Conservation (phyloP, 2,888 invertebrate species). For the Timandra comae region DNA sequence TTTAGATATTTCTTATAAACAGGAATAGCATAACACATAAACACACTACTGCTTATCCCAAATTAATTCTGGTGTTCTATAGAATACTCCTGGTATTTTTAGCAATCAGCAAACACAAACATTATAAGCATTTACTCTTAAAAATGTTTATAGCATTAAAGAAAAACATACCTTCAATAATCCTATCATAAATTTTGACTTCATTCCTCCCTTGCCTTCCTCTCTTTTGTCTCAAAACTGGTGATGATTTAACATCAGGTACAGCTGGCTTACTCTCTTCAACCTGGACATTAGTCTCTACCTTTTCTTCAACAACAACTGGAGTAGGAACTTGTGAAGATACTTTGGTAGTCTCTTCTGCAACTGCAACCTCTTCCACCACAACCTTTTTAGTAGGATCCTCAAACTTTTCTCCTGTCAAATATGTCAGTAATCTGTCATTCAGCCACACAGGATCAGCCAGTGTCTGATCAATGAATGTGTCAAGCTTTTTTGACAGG, state of each 20-base stretch:
- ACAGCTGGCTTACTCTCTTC: slow-evolving; percentile 36
- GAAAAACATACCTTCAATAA: slow-evolving; percentile 66
- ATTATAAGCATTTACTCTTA: no score
- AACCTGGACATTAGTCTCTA: slow-evolving; percentile 33
- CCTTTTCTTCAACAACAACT: slow-evolving; percentile 27
- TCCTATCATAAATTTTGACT: slow-evolving; percentile 70
- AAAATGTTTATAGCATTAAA: no score
- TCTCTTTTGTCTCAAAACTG: slow-evolving; percentile 51
- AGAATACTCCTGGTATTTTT: no score
- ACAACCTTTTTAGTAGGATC: slow-evolving; percentile 13
- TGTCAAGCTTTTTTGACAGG: slow-evolving; percentile 75
- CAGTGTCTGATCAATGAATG: slow-evolving; percentile 61
- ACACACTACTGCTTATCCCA: no score
- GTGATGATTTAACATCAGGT: slow-evolving; percentile 64
- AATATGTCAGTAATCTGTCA: slow-evolving; percentile 45
- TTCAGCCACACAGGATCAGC: slow-evolving; percentile 73
- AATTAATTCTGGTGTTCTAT: no score
- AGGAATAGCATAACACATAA: no score
- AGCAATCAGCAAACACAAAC: no score
- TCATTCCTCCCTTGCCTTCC: slow-evolving; percentile 64
- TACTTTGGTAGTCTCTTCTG: slow-evolving; percentile 27
- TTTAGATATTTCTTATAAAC: no score
- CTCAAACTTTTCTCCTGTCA: slow-evolving; percentile 32
- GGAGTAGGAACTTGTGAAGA: slow-evolving; percentile 33
- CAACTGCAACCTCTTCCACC: slow-evolving; percentile 33